Conservation (phyloP, 2,888 invertebrate species). For the Cacoxenus indagator region DNA sequence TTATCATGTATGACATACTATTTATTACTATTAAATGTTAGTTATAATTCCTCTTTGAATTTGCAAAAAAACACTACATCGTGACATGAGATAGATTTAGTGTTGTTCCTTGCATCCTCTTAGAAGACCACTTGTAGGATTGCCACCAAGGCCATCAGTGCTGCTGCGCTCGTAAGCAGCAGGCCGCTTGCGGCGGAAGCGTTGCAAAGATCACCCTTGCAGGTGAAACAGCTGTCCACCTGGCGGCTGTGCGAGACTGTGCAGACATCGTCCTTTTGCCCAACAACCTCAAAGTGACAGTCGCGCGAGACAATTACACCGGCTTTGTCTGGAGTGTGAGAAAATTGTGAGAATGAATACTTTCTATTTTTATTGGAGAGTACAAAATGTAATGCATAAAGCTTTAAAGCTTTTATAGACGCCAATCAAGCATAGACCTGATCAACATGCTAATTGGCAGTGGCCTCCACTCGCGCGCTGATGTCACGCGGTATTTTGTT, state of each 20-base stretch:
- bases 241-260: slow-evolving; percentile 62
- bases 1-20: too few relatives aligned
- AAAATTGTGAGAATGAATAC: not conserved
- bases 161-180: slow-evolving; percentile 50
- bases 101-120: slow-evolving; percentile 19
- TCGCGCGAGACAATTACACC: slow-evolving; percentile 66
- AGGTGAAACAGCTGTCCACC: slow-evolving; percentile 74
- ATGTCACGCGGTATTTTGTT: not conserved
- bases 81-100: not conserved
- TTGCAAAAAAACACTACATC: not conserved
- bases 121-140: slow-evolving; percentile 54
- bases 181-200: slow-evolving; percentile 60
- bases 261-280: slow-evolving; percentile 63
- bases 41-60: too few relatives aligned
- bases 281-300: slow-evolving; percentile 65
- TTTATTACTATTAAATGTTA: too few relatives aligned
- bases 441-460: slow-evolving; percentile 49
- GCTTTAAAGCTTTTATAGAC: slow-evolving; percentile 7
- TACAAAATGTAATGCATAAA: not conserved
- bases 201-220: slow-evolving; percentile 80
- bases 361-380: not conserved
- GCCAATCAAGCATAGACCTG: not conserved
- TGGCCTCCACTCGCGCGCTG: slow-evolving; percentile 28
- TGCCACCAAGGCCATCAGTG: slow-evolving; percentile 54
- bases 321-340: slow-evolving; percentile 51